phyloP scores from a whole-genome alignment of 2,797 vertebrate species.

The Linurgus olivaceus region DNA sequence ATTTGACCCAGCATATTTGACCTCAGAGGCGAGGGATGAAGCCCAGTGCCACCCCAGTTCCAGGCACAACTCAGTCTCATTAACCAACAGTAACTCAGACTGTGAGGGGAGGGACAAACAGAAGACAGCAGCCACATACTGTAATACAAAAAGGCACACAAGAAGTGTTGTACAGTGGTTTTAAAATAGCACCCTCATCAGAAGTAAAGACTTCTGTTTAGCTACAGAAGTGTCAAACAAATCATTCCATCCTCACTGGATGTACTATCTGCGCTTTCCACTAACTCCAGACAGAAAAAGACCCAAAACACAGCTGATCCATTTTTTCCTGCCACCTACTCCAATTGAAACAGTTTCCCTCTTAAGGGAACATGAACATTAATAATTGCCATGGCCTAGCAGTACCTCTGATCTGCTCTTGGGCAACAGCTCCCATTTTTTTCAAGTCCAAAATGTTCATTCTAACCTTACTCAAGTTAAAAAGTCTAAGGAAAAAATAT shows the following conservation, averaged over 20 bases:
- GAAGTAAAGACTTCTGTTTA: slow-evolving; percentile 17
- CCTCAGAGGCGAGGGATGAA: neutral
- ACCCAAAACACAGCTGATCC: slow-evolving; percentile 51
- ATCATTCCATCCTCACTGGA: slow-evolving; percentile 4
- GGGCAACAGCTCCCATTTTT: neutral
- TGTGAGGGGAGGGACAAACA: neutral
- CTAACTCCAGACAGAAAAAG: slow-evolving; percentile 35
- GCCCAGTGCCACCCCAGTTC: neutral
- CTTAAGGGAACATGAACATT: neutral
- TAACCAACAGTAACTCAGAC: neutral
- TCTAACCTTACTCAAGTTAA: neutral
- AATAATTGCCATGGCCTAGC: neutral
- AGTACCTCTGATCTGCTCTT: neutral
- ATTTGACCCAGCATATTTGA: neutral
- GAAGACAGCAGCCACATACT: neutral
- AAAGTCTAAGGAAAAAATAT: neutral
- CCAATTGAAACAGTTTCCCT: neutral
- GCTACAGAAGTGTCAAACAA: slow-evolving; percentile 39
- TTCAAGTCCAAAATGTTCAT: neutral
- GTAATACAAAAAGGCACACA: neutral
- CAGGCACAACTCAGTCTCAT: neutral
- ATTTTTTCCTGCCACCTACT: slow-evolving; percentile 51
- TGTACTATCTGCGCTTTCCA: slow-evolving; percentile 20
- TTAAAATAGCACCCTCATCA: slow-evolving; percentile 13
- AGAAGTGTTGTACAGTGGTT: neutral